Conservation (phyloP, 2,888 invertebrate genomes). For the Orchesellides sinensis region DNA sequence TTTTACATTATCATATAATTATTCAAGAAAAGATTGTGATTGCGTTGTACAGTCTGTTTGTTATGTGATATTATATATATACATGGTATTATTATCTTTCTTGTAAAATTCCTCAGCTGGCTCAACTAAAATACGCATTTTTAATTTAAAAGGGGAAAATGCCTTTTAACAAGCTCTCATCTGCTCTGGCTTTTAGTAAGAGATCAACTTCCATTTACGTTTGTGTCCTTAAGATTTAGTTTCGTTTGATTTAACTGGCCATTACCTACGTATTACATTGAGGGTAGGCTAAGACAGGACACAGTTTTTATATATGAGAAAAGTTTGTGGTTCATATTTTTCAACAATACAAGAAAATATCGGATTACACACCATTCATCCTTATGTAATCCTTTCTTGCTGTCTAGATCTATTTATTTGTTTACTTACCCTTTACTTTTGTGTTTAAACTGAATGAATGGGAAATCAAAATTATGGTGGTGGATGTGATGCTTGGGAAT, state of each 20-base stretch:
- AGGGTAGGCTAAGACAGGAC: too few species aligned
- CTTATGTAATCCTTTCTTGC: conserved; percentile 46
- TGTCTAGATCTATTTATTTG: conserved; percentile 5
- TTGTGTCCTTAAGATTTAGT: conserved; percentile 29
- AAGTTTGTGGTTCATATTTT: conserved; percentile 18
- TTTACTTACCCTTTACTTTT: conserved; percentile 5
- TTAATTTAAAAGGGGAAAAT: conserved; percentile 32
- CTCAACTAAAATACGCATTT: not conserved
- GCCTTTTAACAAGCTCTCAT: conserved; percentile 23
- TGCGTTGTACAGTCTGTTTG: not conserved
- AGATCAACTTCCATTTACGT: not conserved
- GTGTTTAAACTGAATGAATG: conserved; percentile 37
- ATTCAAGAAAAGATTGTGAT: not conserved
- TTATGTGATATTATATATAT: not conserved
- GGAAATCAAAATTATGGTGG: conserved; percentile 3
- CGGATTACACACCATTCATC: conserved; percentile 30
- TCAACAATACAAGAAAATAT: conserved; percentile 27
- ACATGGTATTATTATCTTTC: not conserved
- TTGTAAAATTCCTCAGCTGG: conserved; percentile 20
- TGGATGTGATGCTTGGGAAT: not conserved
- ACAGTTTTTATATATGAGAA: too few species aligned
- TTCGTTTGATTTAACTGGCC: conserved; percentile 7
- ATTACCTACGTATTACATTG: too few species aligned
- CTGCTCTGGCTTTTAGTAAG: conserved; percentile 21
- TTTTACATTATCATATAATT: not conserved